Evolutionary conservation across 2,797 vertebrate species (phyloP), one percentile per base, ranked within the genome.

Genomic region (Borostomias antarcticus): DNA sequence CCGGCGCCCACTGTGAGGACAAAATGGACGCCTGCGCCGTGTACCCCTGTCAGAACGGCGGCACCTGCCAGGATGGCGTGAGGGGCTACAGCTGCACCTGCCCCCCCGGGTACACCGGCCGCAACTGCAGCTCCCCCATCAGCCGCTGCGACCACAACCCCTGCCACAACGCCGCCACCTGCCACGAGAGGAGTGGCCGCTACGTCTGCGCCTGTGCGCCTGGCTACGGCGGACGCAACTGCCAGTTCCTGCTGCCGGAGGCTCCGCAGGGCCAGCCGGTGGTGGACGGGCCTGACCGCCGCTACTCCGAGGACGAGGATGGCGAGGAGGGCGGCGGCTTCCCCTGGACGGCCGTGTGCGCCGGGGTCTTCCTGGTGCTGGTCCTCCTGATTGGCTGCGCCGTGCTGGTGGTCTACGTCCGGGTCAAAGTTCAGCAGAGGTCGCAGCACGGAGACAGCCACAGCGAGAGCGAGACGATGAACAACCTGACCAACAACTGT

Each of bases 91-190:
- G 91, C 48, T 99, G 97, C 75, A 95, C 89, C 63, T 99, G 97
- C 58, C 95, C 95, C 0, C 96, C 96, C 0, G 98, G 96, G 48
- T 98, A 98, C 79, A 94, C 91, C 0, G 96, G 95, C 65, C 95
- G 93, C 85, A 98, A 98, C 91, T 99, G 97, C 87, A 98, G 94
- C 43, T 82, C 90, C 1, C 94, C 94, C 0, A 82, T 98, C 84
- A 96, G 94, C 82, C 93, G 93, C 75, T 99, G 97, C 0, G 89
- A 94, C 66, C 96, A 98, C 54, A 93, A 89, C 66, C 96, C 96
- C 2, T 99, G 97, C 84, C 97, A 99, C 88, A 99, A 99, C 0
- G 97, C 96, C 52, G 97, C 96, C 74, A 98, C 96, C 58, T 99
- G 97, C 90, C 95, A 99, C 0, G 95, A 99, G 64, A 90, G 96